Evolutionary conservation across 2,113 vertebrate genomes (phyloP).

Genomic region (Pachycephala philippinensis): DNA sequence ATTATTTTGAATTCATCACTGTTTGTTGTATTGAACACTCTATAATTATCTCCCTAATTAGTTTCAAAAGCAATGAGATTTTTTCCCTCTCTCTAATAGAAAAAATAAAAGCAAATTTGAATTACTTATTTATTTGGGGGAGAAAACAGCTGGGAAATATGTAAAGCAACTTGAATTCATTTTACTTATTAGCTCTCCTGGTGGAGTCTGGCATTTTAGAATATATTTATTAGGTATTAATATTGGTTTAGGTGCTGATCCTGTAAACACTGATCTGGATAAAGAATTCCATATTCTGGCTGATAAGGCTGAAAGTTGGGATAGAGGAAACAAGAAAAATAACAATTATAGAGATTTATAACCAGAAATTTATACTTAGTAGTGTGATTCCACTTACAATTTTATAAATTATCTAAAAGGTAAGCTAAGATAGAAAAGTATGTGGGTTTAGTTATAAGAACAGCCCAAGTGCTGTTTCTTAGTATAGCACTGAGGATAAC

Average conservation of each 20-base stretch:
- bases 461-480: neutral
- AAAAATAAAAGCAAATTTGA: neutral
- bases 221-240: neutral
- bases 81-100: neutral
- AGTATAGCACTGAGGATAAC: neutral
- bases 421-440: neutral
- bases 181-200: neutral
- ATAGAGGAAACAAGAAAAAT: neutral
- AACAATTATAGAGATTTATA: neutral
- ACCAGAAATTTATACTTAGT: neutral
- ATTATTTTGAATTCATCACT: neutral
- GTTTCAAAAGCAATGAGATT: neutral
- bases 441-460: neutral
- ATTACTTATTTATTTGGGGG: neutral
- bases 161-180: neutral
- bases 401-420: neutral
- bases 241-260: neutral
- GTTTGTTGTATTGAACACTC: neutral
- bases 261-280: neutral
- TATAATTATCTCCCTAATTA: neutral
- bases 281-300: neutral
- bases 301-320: neutral
- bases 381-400: neutral
- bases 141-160: neutral
- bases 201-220: neutral